Evolutionary conservation across 2,113 vertebrate genomes (phyloP).

Genomic region (Dascyllus trimaculatus): DNA sequence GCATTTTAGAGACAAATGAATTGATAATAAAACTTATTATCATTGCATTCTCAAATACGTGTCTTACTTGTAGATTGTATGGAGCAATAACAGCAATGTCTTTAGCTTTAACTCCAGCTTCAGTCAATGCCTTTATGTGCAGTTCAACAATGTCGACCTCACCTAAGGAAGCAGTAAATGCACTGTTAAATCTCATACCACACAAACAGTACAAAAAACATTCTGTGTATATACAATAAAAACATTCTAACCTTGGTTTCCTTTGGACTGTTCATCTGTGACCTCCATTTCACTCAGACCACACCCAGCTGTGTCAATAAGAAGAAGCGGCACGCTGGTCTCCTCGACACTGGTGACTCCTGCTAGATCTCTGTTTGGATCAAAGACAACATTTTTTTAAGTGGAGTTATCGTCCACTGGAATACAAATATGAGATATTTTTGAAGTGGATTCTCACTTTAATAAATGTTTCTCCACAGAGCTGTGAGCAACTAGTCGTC

Average conservation of each 20-base stretch:
- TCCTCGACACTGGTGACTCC: constrained; percentile 89
- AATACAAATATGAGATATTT: constrained; percentile 1
- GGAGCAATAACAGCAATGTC: constrained; percentile 94
- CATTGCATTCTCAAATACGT: background rate
- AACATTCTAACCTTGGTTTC: constrained; percentile 88
- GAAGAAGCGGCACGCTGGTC: constrained; percentile 88
- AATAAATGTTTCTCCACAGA: constrained; percentile 90
- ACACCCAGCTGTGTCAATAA: constrained; percentile 94
- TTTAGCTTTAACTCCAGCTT: constrained; percentile 88
- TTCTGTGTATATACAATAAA: background rate
- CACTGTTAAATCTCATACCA: constrained; percentile 11
- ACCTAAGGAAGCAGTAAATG: constrained; percentile 80
- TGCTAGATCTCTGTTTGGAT: constrained; percentile 87
- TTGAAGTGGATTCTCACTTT: constrained; percentile 83
- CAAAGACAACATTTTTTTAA: background rate
- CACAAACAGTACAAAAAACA: background rate
- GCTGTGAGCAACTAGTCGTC: constrained; percentile 88
- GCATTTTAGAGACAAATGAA: no score
- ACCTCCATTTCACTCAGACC: constrained; percentile 92
- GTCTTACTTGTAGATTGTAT: constrained; percentile 94
- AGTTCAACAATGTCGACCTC: constrained; percentile 91
- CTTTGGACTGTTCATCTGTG: constrained; percentile 92
- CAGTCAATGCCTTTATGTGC: constrained; percentile 90
- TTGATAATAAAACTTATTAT: background rate
- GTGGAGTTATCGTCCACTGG: background rate